phyloP scores from a whole-genome alignment of 2,888 invertebrate species.

The Synanthedon vespiformis region DNA sequence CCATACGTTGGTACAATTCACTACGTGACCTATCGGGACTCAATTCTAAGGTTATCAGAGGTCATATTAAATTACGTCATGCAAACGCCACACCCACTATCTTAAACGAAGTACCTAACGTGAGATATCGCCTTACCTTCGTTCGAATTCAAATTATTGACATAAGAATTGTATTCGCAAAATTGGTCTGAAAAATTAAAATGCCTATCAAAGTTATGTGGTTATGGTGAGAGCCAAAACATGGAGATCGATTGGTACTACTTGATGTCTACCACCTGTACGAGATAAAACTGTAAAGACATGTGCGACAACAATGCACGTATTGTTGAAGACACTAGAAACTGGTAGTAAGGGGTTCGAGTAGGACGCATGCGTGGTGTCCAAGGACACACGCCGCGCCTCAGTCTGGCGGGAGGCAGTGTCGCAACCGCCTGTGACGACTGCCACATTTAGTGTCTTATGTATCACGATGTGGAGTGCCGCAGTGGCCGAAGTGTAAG shows the following conservation, averaged over 20 bases:
- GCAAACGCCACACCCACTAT: constrained; percentile 31
- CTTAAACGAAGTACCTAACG: constrained; percentile 3
- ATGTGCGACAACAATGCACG: constrained; percentile 33
- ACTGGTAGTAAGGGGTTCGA: constrained; percentile 50
- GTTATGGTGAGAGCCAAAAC: too few relatives aligned
- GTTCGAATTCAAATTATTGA: background rate
- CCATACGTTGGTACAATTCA: too few relatives aligned
- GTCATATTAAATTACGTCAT: constrained; percentile 26
- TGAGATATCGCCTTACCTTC: background rate
- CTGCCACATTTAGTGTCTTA: constrained; percentile 15
- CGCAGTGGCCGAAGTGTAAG: constrained; percentile 50
- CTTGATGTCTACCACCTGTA: background rate
- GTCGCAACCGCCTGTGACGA: constrained; percentile 46
- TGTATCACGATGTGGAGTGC: constrained; percentile 44
- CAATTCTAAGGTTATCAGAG: constrained; percentile 16
- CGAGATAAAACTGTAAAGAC: constrained; percentile 14
- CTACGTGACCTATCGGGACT: background rate
- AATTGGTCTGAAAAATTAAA: too few relatives aligned
- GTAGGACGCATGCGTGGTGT: constrained; percentile 43
- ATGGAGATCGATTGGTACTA: background rate
- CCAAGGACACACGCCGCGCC: constrained; percentile 61
- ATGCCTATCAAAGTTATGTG: too few relatives aligned
- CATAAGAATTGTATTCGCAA: too few relatives aligned
- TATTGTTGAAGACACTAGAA: constrained; percentile 39
- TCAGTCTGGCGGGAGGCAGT: constrained; percentile 60